These are phyloP conservation scores for Zapus hudsonius DNA, from an alignment of 2,113 vertebrate species.

Conservation along the genomic window DNA sequence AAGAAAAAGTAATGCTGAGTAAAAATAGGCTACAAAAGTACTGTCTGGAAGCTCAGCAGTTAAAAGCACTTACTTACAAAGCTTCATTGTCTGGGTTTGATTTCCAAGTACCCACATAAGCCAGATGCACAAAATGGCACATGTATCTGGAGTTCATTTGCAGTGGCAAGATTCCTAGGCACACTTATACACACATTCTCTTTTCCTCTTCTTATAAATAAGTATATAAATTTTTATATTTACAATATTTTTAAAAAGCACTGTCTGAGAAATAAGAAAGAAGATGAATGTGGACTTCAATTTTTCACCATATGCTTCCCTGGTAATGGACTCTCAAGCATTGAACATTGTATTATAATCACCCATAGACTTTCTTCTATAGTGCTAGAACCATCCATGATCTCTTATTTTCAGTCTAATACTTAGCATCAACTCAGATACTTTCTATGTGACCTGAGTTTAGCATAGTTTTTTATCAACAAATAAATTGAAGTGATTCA, in stretches of 20 bases:
- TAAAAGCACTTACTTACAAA: too few species aligned
- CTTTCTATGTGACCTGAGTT: not conserved
- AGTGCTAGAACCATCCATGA: not conserved
- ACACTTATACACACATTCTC: too few species aligned
- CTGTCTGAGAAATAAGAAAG: not conserved
- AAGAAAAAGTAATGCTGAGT: not conserved
- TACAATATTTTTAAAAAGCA: not conserved
- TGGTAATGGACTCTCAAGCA: not conserved
- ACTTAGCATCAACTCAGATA: not conserved
- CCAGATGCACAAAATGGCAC: too few species aligned
- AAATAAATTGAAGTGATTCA: not conserved
- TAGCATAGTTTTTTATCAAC: not conserved
- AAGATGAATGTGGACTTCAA: not conserved
- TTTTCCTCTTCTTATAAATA: too few species aligned
- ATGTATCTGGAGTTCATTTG: too few species aligned
- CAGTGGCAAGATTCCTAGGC: too few species aligned
- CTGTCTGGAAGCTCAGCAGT: not conserved
- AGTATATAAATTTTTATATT: too few species aligned
- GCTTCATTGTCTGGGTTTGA: too few species aligned
- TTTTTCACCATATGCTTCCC: too few species aligned
- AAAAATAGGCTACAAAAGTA: not conserved
- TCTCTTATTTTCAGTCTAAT: not conserved
- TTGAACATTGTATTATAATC: not conserved
- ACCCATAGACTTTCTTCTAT: not conserved
- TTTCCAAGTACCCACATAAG: too few species aligned